A percentile compares a stretch with the other conserved stretches of the same genome.
Evolutionary conservation across 2,888 invertebrate species (phyloP).

Genomic region (Nebria salina): DNA sequence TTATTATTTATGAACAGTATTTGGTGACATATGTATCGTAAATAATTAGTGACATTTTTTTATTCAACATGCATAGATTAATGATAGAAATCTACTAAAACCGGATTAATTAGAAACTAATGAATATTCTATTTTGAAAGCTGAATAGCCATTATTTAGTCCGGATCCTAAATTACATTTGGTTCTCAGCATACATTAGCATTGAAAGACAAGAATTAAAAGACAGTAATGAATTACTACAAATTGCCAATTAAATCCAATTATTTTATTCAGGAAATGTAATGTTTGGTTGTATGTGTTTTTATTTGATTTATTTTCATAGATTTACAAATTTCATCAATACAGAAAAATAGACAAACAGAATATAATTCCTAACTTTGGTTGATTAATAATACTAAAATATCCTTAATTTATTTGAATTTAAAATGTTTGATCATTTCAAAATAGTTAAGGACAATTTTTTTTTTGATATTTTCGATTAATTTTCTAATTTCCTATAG

Average conservation of each 20-base stretch:
- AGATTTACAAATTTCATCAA: too few species aligned
- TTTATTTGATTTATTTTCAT: not conserved
- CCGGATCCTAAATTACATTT: constrained; percentile 29
- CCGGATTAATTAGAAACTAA: constrained; percentile 39
- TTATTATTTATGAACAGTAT: not conserved
- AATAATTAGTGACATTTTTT: not conserved
- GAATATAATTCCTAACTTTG: too few species aligned
- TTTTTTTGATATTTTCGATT: too few species aligned
- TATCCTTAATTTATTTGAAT: too few species aligned
- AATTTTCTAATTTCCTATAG: too few species aligned
- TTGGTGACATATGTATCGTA: not conserved
- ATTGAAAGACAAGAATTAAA: constrained; percentile 35
- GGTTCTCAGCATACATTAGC: constrained; percentile 36
- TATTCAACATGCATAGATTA: constrained; percentile 23
- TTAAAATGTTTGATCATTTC: too few species aligned
- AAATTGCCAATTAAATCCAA: constrained; percentile 31
- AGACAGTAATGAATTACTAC: constrained; percentile 33
- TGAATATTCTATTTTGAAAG: constrained; percentile 39
- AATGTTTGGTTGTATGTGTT: not conserved
- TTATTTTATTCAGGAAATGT: not conserved
- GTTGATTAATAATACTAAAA: too few species aligned
- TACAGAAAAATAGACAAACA: too few species aligned
- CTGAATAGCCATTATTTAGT: constrained; percentile 29
- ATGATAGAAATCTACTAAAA: constrained; percentile 37
- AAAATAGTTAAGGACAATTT: too few species aligned